Conservation (phyloP, 2,888 invertebrate genomes). For the Cantharis nigra region DNA sequence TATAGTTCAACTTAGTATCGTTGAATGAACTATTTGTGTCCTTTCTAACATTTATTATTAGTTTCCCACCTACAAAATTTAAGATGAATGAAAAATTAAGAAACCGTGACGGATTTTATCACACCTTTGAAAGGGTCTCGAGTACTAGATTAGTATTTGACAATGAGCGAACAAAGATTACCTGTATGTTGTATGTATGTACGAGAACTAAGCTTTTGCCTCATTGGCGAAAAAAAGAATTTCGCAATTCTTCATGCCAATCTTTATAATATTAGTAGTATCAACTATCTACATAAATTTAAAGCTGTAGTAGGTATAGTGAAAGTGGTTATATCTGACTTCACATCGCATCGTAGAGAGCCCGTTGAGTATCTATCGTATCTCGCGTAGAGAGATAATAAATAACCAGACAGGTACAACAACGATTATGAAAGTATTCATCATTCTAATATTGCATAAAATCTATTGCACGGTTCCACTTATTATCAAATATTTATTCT, state of each 20-base stretch:
- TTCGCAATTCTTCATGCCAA: not conserved
- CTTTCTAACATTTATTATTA: slow-evolving; percentile 3
- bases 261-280: not conserved
- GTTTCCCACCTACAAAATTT: slow-evolving; percentile 21
- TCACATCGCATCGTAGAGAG: not conserved
- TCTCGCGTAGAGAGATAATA: slow-evolving; percentile 3
- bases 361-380: not conserved
- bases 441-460: not conserved
- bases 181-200: not conserved
- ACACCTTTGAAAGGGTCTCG: slow-evolving; percentile 15
- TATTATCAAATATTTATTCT: not conserved
- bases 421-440: slow-evolving; percentile 22
- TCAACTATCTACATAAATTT: not conserved
- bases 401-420: slow-evolving; percentile 14
- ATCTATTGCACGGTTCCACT: not conserved
- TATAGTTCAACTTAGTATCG: slow-evolving; percentile 9
- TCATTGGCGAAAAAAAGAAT: no score
- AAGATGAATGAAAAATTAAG: slow-evolving; percentile 28
- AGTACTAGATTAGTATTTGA: slow-evolving; percentile 21
- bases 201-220: not conserved
- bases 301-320: not conserved
- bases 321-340: slow-evolving; percentile 23
- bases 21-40: slow-evolving; percentile 5
- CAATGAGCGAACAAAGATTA: not conserved
- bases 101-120: slow-evolving; percentile 30